phyloP scores from a whole-genome alignment of 2,888 invertebrate genomes.

The Apodemia hepburni region DNA sequence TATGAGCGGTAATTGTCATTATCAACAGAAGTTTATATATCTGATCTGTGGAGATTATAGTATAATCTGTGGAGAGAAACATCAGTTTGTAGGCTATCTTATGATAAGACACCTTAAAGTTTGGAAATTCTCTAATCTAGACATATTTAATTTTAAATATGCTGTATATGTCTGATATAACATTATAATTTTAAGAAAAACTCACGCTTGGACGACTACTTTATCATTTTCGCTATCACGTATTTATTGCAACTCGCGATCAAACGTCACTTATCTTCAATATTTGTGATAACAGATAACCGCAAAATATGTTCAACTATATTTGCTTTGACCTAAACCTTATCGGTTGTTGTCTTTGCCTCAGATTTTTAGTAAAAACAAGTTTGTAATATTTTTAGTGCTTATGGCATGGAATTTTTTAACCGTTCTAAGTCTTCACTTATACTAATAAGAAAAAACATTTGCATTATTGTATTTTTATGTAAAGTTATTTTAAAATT shows the following conservation, averaged over 20 bases:
- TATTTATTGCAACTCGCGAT: slow-evolving; percentile 7
- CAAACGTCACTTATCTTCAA: slow-evolving; percentile 9
- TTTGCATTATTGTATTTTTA: no score
- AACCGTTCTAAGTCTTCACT: background rate
- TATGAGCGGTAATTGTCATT: no score
- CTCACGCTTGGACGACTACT: background rate
- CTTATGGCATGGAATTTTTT: background rate
- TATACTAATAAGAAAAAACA: no score
- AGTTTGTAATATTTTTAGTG: slow-evolving; percentile 2
- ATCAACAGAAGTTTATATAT: no score
- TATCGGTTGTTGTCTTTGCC: slow-evolving; percentile 60
- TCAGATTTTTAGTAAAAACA: slow-evolving; percentile 19
- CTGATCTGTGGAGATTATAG: no score
- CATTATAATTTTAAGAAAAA: background rate
- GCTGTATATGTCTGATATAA: background rate
- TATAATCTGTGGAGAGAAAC: no score
- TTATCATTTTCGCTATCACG: background rate
- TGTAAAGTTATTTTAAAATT: no score
- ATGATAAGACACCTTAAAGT: background rate
- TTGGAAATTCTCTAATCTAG: no score
- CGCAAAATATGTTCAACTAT: slow-evolving; percentile 44
- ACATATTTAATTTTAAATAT: no score
- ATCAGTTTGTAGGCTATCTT: background rate
- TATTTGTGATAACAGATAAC: slow-evolving; percentile 45
- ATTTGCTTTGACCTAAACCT: slow-evolving; percentile 49